Percentiles rank a stretch among this genome's conserved stretches.
Evolutionary conservation across 30 jellyfish, hydroid and myxozoan species (phyloP).

Genomic region (Chrysaora quinquecirrha): DNA sequence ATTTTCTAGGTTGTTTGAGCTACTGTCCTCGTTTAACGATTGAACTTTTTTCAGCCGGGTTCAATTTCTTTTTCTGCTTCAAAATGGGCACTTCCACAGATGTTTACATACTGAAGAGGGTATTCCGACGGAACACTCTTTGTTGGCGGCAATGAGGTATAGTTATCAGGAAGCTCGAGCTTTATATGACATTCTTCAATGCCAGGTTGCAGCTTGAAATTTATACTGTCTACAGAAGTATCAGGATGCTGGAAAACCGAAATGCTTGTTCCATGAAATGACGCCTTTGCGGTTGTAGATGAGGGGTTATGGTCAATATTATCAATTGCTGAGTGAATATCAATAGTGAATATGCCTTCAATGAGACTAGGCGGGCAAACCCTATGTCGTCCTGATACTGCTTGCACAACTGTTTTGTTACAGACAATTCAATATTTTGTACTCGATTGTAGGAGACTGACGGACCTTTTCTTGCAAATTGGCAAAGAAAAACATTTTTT

Average conservation of each 20-base stretch:
- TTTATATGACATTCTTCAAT: not conserved
- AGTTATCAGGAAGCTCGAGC: not conserved
- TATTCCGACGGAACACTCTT: not conserved
- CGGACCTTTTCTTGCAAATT: not conserved
- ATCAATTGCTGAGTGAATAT: constrained; percentile 26
- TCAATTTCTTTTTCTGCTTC: not conserved
- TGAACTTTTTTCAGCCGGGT: not conserved
- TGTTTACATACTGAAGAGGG: not conserved
- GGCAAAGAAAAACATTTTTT: too few relatives aligned
- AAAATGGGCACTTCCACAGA: not conserved
- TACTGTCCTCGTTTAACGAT: not conserved
- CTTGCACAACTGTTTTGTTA: not conserved
- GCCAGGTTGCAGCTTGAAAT: not conserved
- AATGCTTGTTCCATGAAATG: constrained; percentile 33
- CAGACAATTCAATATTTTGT: not conserved
- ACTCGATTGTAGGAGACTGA: not conserved
- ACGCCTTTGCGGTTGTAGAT: constrained; percentile 7
- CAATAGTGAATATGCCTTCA: not conserved
- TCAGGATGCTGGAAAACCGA: constrained; percentile 22
- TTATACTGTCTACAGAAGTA: not conserved
- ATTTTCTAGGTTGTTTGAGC: not conserved
- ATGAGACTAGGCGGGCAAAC: not conserved
- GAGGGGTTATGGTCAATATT: constrained; percentile 33
- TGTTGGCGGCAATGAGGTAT: not conserved
- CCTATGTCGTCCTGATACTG: not conserved